These are phyloP conservation scores for Saguinus imperator DNA, from an alignment of 2,113 vertebrate species.

Conservation along the genomic window DNA sequence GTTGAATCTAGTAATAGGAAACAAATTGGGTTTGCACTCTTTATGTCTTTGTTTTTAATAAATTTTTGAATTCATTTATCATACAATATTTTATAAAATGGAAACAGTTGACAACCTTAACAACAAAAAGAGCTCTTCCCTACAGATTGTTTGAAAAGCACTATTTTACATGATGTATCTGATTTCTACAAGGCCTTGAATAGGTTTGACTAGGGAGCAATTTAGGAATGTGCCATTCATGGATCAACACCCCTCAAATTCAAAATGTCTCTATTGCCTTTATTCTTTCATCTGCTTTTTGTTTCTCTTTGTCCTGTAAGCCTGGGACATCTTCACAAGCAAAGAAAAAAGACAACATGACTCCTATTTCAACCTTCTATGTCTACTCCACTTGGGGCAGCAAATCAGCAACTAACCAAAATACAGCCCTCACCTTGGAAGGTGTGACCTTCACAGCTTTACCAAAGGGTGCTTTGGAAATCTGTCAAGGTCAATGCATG, in stretches of 20 bases:
- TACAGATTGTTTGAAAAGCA: background rate
- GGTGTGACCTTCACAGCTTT: rapidly evolving
- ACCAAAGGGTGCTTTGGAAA: background rate
- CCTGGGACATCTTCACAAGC: background rate
- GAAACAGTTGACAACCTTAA: background rate
- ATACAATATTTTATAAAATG: background rate
- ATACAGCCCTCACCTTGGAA: background rate
- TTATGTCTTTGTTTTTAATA: background rate
- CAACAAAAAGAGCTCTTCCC: background rate
- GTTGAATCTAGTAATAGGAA: background rate
- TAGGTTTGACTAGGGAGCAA: background rate
- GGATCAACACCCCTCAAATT: background rate
- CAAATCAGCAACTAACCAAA: background rate
- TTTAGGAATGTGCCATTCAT: background rate
- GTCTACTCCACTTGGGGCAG: background rate
- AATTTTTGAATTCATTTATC: background rate
- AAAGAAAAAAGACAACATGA: background rate
- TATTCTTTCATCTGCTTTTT: background rate
- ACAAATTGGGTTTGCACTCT: background rate
- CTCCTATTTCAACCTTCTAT: background rate
- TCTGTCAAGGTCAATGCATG: background rate
- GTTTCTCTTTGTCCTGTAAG: constrained; percentile 12
- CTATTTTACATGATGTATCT: background rate
- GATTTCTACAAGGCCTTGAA: background rate
- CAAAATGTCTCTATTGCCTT: background rate